Evolutionary conservation across 2,888 invertebrate species (phyloP), one percentile per base, ranked within the genome.

Genomic region (Caenorhabditis virilis): DNA sequence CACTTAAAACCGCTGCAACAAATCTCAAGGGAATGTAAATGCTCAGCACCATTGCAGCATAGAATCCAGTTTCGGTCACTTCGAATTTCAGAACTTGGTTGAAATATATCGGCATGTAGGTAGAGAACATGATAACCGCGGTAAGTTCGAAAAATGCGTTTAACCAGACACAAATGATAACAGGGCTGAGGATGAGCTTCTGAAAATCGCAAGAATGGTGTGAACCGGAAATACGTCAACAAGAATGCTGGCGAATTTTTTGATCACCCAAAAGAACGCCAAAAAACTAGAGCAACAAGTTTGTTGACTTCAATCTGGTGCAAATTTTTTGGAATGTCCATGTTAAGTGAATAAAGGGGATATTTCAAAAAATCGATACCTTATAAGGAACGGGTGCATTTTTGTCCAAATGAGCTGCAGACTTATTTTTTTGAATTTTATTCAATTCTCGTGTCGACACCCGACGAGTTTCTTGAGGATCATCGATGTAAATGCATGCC

Each of bases 61-160:
- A n/a, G 7, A 41, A 27, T 43, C 72, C 76, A 5, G 78, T 76
- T 25, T 72, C 70, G 7, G 61, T 58, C 6, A 78, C 65, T 18
- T 60, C 53, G 33, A 76, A 78, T 35, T 69, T 52, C 16, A 78
- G 66, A 26, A 72, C 78, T 53, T 75, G 72, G 36, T 68, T 61
- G 51, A 77, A 69, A 54, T 79, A 79, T 7, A 76, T 69, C 16
- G 79, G 79, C 18, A 74, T 68, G 50, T 79, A 79, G 18, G 79
- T 79, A 23, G 79, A 55, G n/a, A 79, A 68, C 33, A 79, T 68
- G 16, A 77, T 77, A 15, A 77, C 64, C 1, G 76, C 70, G 26
- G 77, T 72, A 63, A 79, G 73, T 53, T 79, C 79, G 23, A 73
- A 76, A 30, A 79, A 75, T 0, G 79, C 75, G 53, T 79, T 79